phyloP scores from a whole-genome alignment of 2,113 vertebrate species.

The Otus sunia region DNA sequence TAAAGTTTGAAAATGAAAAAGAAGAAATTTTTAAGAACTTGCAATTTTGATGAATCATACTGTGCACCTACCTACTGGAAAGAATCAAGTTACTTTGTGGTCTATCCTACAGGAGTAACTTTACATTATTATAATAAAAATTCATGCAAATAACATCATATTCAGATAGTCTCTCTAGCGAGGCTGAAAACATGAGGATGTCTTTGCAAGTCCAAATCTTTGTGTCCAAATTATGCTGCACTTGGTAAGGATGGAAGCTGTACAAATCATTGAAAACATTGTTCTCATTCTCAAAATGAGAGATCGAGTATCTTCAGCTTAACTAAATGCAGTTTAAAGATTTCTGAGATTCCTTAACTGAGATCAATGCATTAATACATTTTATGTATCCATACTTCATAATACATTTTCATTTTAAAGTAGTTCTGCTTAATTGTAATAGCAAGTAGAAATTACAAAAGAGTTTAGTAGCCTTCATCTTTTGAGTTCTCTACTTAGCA shows the following conservation, averaged over 20 bases:
- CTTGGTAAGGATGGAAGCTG: background rate
- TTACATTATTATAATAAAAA: background rate
- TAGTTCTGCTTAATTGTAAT: conserved; percentile 27
- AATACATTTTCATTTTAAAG: conserved; percentile 35
- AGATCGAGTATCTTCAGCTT: conserved; percentile 19
- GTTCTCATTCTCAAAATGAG: background rate
- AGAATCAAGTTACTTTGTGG: background rate
- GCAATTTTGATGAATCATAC: background rate
- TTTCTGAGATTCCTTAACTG: conserved; percentile 35
- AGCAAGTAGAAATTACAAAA: conserved; percentile 43
- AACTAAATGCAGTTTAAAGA: conserved; percentile 52
- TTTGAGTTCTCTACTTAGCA: background rate
- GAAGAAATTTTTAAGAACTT: background rate
- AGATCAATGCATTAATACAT: background rate
- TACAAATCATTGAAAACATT: background rate
- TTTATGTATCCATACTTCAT: background rate
- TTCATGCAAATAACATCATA: background rate
- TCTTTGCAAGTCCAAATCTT: background rate
- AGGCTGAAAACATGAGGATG: background rate
- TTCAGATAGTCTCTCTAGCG: background rate
- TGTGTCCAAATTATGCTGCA: background rate
- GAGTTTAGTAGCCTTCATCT: background rate
- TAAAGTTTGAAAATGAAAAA: background rate
- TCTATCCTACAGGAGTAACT: background rate
- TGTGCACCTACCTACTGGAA: background rate